Percentiles rank a stretch among this genome's conserved stretches.
These are phyloP conservation scores for Vanacampus margaritifer DNA, from an alignment of 2,113 vertebrate species.

Conservation along the genomic window DNA sequence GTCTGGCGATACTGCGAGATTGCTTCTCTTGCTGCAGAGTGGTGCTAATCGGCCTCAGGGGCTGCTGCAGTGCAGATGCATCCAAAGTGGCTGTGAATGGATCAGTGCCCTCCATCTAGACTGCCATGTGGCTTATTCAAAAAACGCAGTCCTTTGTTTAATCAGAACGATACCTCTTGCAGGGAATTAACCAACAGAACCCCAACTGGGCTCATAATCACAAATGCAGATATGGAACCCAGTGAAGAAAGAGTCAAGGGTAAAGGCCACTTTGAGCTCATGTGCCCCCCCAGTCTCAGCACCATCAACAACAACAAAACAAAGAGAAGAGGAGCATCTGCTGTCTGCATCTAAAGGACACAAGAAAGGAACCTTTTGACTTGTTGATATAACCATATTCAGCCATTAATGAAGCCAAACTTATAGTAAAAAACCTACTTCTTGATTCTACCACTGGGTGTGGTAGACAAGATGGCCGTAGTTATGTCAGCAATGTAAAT, in stretches of 20 bases:
- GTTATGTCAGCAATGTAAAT: neutral
- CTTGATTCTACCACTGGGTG: neutral
- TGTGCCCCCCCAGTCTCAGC: slow-evolving; percentile 42
- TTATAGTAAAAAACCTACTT: slow-evolving; percentile 25
- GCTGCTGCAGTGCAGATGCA: slow-evolving; percentile 52
- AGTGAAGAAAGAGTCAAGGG: slow-evolving; percentile 26
- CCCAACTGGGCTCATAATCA: slow-evolving; percentile 34
- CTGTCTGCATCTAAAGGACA: slow-evolving; percentile 45
- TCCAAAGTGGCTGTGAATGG: slow-evolving; percentile 54
- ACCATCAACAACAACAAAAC: slow-evolving; percentile 54
- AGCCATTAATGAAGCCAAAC: slow-evolving; percentile 14
- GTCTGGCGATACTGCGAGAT: slow-evolving; percentile 12
- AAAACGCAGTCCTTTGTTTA: slow-evolving; percentile 50
- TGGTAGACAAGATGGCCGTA: neutral
- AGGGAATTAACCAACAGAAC: slow-evolving; percentile 50
- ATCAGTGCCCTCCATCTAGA: slow-evolving; percentile 39
- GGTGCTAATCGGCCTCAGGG: slow-evolving; percentile 55
- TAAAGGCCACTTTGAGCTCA: slow-evolving; percentile 36
- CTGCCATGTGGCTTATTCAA: slow-evolving; percentile 60
- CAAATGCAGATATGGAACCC: slow-evolving; percentile 16
- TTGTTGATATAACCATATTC: slow-evolving; percentile 41
- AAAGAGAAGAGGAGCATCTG: slow-evolving; percentile 59
- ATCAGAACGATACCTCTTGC: slow-evolving; percentile 35
- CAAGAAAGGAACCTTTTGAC: slow-evolving; percentile 51
- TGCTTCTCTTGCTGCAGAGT: slow-evolving; percentile 36